Evolutionary conservation across 2,888 invertebrate genomes (phyloP), one percentile per base, ranked within the genome.

Genomic region (Melieria omissa): DNA sequence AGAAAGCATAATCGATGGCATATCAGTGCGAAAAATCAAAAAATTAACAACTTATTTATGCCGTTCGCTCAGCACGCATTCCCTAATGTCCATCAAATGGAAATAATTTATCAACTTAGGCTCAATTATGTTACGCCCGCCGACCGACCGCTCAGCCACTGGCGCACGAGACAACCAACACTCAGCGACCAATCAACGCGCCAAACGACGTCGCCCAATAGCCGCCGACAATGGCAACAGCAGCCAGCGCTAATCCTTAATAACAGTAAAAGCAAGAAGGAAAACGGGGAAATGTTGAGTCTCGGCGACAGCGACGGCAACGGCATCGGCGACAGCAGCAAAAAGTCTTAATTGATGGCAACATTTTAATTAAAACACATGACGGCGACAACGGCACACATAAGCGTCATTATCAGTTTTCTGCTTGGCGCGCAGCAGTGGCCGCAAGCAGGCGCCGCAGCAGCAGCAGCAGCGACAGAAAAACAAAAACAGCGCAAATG

Each of bases 101-200:
- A 81, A 80, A 81, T 81, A 79, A 81, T 82, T 82, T 78, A 81
- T 81, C 80, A 81, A 78, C 76, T 76, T 70, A 74, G 76, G 60
- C 49, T 14, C 65, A 57, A 65, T 65, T 65, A 65, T 45, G 29
- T 29, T 55, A 3, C 54, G 54, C 65, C 65, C 29, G 29, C 29
- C 29, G 29, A 29, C 29, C 29, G 29, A 29, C 29, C 29, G 29
- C 29, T 29, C 29, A 29, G 29, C 29, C 29, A 29, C 29, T 29
- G 29, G 29, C 29, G 29, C 29, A 29, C 29, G 29, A 29, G 29
- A 29, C 29, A 29, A 29, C 29, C 29, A 29, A 29, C 29, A 29
- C 29, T 29, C 29, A 29, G 29, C 29, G 29, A 29, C 29, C 29
- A 29, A 29, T 29, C 29, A 29, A 29, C 29, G 29, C 29, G 29